These are phyloP conservation scores for Parauchenoglanis ngamensis DNA, from an alignment of 2,797 vertebrate species.

Conservation along the genomic window DNA sequence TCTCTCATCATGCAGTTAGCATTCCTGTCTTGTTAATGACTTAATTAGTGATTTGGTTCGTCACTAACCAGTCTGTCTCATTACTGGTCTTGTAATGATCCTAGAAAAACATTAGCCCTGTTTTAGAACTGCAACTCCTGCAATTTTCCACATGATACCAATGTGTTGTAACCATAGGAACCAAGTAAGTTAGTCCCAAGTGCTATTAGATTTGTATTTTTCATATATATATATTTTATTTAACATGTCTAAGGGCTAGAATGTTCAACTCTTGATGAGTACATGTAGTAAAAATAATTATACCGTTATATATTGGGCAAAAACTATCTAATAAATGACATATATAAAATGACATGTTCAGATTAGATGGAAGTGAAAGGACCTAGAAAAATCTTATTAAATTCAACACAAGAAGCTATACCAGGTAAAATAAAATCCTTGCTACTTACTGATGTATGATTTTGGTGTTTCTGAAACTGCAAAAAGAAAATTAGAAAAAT, in stretches of 20 bases:
- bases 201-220: neutral
- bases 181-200: constrained; percentile 36
- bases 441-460: neutral
- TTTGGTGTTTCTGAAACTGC: constrained; percentile 11
- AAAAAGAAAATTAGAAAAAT: constrained; percentile 14
- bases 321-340: neutral
- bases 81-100: constrained; percentile 50
- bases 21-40: constrained; percentile 53
- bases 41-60: constrained; percentile 57
- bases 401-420: neutral
- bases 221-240: constrained; percentile 42
- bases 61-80: constrained; percentile 53
- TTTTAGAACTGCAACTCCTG: constrained; percentile 35
- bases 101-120: constrained; percentile 37
- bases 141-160: constrained; percentile 40
- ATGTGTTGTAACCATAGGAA: constrained; percentile 35
- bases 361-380: neutral
- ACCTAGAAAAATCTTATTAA: neutral
- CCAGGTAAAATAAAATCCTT: neutral
- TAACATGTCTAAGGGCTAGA: constrained; percentile 30
- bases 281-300: constrained; percentile 29
- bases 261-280: constrained; percentile 38
- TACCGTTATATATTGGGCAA: neutral
- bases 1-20: constrained; percentile 37
- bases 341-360: neutral